phyloP scores from a whole-genome alignment of 2,113 vertebrate genomes.

The Hoplias malabaricus region DNA sequence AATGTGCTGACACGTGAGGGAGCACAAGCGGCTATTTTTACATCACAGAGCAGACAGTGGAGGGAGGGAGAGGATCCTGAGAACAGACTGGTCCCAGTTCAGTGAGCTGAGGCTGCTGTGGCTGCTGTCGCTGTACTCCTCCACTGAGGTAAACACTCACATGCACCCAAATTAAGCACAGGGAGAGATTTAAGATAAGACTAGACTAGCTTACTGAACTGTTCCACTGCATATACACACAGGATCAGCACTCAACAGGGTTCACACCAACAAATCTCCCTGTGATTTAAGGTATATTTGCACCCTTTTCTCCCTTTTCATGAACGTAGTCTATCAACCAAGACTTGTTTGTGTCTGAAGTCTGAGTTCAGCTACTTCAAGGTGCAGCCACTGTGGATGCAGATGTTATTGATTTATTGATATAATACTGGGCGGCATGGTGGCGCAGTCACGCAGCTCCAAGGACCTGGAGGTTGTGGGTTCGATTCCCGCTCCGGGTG shows the following conservation, averaged over 20 bases:
- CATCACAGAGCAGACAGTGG: constrained; percentile 40
- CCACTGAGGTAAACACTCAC: constrained; percentile 27
- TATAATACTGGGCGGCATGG: too few relatives aligned
- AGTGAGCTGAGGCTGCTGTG: constrained; percentile 29
- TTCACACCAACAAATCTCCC: background rate
- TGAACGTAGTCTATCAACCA: background rate
- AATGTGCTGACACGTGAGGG: constrained; percentile 40
- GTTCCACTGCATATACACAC: background rate
- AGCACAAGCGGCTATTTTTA: constrained; percentile 50
- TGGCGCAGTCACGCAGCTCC: too few relatives aligned
- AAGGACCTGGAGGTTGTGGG: too few relatives aligned
- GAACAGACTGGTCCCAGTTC: constrained; percentile 45
- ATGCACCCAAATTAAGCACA: constrained; percentile 18
- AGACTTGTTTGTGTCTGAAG: background rate
- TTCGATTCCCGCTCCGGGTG: too few relatives aligned
- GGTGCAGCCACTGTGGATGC: too few relatives aligned
- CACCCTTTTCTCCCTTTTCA: background rate
- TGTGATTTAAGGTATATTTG: background rate
- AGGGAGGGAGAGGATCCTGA: constrained; percentile 38
- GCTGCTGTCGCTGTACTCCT: constrained; percentile 5
- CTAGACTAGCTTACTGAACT: background rate
- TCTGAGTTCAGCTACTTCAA: too few relatives aligned
- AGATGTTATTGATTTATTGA: too few relatives aligned
- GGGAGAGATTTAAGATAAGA: constrained; percentile 19
- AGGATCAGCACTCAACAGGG: background rate